Evolutionary conservation across 2,888 invertebrate genomes (phyloP).

Genomic region (Hirtodrosophila duncani): DNA sequence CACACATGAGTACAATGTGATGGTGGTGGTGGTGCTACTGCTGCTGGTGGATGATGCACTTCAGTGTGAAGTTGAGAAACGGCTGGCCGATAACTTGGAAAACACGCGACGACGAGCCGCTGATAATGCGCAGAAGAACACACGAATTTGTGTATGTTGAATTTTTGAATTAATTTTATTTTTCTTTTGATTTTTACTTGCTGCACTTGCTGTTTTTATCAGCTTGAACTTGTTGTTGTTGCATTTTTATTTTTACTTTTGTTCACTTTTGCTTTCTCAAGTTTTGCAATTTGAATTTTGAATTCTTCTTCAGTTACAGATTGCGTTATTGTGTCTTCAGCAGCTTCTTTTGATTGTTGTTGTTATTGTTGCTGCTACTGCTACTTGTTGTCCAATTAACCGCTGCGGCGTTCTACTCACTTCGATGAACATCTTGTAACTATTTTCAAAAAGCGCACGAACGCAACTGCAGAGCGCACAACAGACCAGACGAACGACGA

Average conservation of each 20-base stretch:
- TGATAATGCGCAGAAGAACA: too few relatives aligned
- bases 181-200: constrained; percentile 1
- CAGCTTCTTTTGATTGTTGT: constrained; percentile 35
- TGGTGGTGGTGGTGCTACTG: too few relatives aligned
- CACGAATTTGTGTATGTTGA: too few relatives aligned
- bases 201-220: constrained; percentile 6
- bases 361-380: too few relatives aligned
- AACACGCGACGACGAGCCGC: too few relatives aligned
- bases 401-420: constrained; percentile 76
- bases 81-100: too few relatives aligned
- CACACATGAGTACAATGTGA: too few relatives aligned
- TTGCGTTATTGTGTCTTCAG: constrained; percentile 26
- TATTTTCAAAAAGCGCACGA: constrained; percentile 76
- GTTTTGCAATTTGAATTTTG: constrained; percentile 20
- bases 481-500: constrained; percentile 29
- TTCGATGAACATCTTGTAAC: constrained; percentile 77
- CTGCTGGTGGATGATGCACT: too few relatives aligned
- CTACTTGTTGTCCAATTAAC: constrained; percentile 54
- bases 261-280: constrained; percentile 8
- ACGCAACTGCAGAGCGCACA: constrained; percentile 71
- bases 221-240: constrained; percentile 2
- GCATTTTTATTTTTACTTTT: constrained; percentile 11
- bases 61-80: too few relatives aligned
- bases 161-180: too few relatives aligned
- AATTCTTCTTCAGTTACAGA: constrained; percentile 28